Evolutionary conservation across 2,888 invertebrate species (phyloP).

Genomic region (Marasmarcha lunaedactyla): DNA sequence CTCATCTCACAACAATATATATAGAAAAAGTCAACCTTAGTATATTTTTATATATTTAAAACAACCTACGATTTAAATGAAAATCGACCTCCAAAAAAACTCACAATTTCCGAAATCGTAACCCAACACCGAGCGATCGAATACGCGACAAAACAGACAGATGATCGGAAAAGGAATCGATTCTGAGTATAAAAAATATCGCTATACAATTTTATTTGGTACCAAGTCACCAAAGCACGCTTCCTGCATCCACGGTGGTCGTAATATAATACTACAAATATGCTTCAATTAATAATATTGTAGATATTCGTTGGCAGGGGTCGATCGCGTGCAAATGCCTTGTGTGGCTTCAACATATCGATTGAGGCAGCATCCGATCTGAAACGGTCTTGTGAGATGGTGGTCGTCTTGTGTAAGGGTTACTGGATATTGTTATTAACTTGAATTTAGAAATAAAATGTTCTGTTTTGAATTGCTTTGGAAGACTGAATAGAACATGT

Average conservation of each 20-base stretch:
- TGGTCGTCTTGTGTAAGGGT: too few relatives aligned
- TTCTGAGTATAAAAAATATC: conserved; percentile 12
- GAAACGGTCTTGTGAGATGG: too few relatives aligned
- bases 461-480: too few relatives aligned
- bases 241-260: conserved; percentile 67
- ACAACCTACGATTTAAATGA: too few relatives aligned
- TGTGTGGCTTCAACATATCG: conserved; percentile 56
- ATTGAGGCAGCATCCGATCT: conserved; percentile 35
- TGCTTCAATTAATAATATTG: conserved; percentile 66
- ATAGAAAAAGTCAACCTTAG: too few relatives aligned
- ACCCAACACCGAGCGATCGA: conserved; percentile 25
- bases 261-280: conserved; percentile 63
- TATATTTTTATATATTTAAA: too few relatives aligned
- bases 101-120: conserved; percentile 13
- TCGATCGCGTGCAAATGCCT: conserved; percentile 61
- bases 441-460: too few relatives aligned
- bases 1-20: too few relatives aligned
- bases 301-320: conserved; percentile 55
- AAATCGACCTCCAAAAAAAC: too few relatives aligned
- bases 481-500: too few relatives aligned
- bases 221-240: conserved; percentile 54
- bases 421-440: conserved; percentile 4
- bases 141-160: conserved; percentile 26
- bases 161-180: conserved; percentile 39
- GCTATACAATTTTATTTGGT: neutral